A percentile compares a stretch with the other conserved stretches of the same genome.
Evolutionary conservation across 2,797 vertebrate species (phyloP).

Genomic region (Nothura maculosa): DNA sequence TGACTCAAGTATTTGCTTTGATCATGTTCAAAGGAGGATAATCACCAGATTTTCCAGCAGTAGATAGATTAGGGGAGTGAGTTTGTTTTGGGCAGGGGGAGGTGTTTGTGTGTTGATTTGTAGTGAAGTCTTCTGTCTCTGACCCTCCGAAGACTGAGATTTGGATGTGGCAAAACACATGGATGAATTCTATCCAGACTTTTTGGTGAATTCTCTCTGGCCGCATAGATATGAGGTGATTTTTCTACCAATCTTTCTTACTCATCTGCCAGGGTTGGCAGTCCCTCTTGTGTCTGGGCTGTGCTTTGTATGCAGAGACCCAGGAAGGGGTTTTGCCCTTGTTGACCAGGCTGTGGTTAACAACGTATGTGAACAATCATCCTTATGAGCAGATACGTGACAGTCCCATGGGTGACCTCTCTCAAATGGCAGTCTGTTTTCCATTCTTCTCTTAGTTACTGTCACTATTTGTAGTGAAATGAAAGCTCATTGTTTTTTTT

Average conservation of each 20-base stretch:
- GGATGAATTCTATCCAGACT: background rate
- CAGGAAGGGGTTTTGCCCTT: background rate
- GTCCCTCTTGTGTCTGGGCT: background rate
- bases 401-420: background rate
- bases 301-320: background rate
- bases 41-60: too few relatives aligned
- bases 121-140: too few relatives aligned
- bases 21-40: too few relatives aligned
- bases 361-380: background rate
- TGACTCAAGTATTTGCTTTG: background rate
- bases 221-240: background rate
- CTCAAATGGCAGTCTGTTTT: rapidly evolving
- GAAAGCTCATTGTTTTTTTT: background rate
- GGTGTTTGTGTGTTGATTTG: too few relatives aligned
- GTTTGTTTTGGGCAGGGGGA: too few relatives aligned
- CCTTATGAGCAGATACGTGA: background rate
- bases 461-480: background rate
- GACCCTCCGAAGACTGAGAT: too few relatives aligned
- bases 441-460: background rate
- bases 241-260: background rate
- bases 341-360: background rate
- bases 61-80: too few relatives aligned
- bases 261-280: background rate
- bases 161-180: too few relatives aligned
- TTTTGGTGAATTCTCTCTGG: background rate